phyloP scores from a whole-genome alignment of 1,140 invertebrate species.

The Panulirus ornatus region DNA sequence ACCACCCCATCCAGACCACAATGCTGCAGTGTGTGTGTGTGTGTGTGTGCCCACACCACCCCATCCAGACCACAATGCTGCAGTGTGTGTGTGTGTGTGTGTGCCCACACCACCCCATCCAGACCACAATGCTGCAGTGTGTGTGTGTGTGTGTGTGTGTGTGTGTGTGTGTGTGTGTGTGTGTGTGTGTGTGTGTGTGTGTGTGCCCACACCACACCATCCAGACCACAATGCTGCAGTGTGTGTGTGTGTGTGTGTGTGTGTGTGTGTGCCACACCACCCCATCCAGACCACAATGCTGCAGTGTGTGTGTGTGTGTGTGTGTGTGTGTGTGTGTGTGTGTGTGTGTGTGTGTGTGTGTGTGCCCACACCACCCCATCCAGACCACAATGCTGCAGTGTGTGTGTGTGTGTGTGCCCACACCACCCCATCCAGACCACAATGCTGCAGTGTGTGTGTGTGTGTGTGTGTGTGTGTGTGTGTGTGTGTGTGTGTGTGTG shows the following conservation, averaged over 20 bases:
- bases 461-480: background rate
- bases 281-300: too few species aligned
- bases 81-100: background rate
- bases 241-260: background rate
- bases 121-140: background rate
- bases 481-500: background rate
- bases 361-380: too few species aligned
- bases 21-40: background rate
- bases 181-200: background rate
- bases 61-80: too few species aligned
- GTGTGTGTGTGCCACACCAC: background rate
- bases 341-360: background rate
- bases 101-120: too few species aligned
- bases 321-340: background rate
- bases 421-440: too few species aligned
- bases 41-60: background rate
- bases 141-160: background rate
- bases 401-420: background rate
- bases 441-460: background rate
- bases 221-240: too few species aligned
- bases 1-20: too few species aligned
- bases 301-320: background rate
- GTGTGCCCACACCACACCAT: too few species aligned
- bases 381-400: too few species aligned
- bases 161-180: background rate